Evolutionary conservation across 2,888 invertebrate species (phyloP).

Genomic region (Melangyna quadrimaculata): DNA sequence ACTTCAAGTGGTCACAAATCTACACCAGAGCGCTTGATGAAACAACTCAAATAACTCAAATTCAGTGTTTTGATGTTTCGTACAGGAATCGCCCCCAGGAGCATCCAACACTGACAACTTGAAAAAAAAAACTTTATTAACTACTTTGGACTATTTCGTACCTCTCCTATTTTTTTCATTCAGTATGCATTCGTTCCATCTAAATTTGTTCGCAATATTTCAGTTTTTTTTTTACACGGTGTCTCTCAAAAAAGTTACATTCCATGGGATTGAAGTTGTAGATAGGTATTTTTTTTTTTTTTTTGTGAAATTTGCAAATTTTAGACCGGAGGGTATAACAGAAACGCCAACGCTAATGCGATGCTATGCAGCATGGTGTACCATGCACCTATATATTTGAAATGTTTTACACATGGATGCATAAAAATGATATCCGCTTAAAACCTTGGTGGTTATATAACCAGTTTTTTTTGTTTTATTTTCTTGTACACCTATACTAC

Average conservation of each 20-base stretch:
- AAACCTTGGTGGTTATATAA: constrained; percentile 2
- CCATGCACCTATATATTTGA: neutral
- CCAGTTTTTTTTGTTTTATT: neutral
- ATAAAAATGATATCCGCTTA: constrained; percentile 1
- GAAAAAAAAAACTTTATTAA: constrained; percentile 11
- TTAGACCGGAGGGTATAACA: constrained; percentile 28
- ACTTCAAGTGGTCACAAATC: constrained; percentile 50
- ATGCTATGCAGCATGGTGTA: neutral
- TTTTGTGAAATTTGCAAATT: constrained; percentile 10
- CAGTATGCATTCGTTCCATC: constrained; percentile 38
- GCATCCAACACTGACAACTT: constrained; percentile 36
- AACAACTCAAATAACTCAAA: constrained; percentile 42
- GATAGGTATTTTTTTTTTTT: too few relatives aligned
- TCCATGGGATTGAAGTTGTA: constrained; percentile 24
- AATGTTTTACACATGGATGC: constrained; percentile 6
- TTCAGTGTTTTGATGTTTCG: constrained; percentile 6
- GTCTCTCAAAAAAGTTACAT: neutral
- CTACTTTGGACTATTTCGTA: constrained; percentile 17
- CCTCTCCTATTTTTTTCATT: constrained; percentile 4
- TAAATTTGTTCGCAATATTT: constrained; percentile 47
- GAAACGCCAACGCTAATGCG: constrained; percentile 20
- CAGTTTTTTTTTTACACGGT: constrained; percentile 24
- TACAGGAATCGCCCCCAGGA: constrained; percentile 35
- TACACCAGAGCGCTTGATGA: constrained; percentile 9
- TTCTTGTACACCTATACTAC: neutral